Conservation (phyloP, 2,888 invertebrate genomes). For the Andrena trimmerana region DNA sequence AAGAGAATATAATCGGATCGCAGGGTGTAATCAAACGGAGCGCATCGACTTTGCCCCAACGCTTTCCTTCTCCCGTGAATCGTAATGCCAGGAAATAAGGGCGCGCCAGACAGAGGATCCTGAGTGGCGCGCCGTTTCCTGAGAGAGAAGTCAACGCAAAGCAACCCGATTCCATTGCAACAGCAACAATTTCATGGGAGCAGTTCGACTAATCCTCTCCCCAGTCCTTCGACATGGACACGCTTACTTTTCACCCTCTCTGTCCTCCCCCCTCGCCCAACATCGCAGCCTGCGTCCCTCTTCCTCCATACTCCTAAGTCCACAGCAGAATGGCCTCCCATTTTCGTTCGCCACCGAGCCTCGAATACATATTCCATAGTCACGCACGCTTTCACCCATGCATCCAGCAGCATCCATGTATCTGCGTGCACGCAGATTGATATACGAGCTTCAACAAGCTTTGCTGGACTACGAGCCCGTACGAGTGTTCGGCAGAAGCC, state of each 20-base stretch:
- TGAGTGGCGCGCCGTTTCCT: constrained; percentile 46
- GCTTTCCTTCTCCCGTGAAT: constrained; percentile 38
- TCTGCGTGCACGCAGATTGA: constrained; percentile 43
- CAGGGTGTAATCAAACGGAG: constrained; percentile 66
- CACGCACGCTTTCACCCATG: constrained; percentile 37
- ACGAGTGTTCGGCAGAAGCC: constrained; percentile 62
- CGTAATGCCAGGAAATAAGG: constrained; percentile 68
- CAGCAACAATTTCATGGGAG: constrained; percentile 54
- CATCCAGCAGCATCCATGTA: constrained; percentile 24
- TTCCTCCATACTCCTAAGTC: constrained; percentile 39
- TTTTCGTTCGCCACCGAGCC: constrained; percentile 13
- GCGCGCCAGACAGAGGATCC: constrained; percentile 37
- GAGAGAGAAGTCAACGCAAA: constrained; percentile 51
- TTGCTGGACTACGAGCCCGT: constrained; percentile 65
- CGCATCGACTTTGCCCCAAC: constrained; percentile 57
- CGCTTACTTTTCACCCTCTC: constrained; percentile 42
- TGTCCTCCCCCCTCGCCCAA: background rate
- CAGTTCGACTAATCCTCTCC: constrained; percentile 66
- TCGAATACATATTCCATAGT: constrained; percentile 21
- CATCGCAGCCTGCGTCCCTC: background rate
- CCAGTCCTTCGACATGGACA: constrained; percentile 44
- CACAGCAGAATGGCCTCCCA: constrained; percentile 22
- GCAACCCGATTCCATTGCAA: constrained; percentile 38
- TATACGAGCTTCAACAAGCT: constrained; percentile 60
- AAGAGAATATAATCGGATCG: constrained; percentile 68